Evolutionary conservation across 2,888 invertebrate genomes (phyloP).

Genomic region (Bursaphelenchus okinawaensis): DNA sequence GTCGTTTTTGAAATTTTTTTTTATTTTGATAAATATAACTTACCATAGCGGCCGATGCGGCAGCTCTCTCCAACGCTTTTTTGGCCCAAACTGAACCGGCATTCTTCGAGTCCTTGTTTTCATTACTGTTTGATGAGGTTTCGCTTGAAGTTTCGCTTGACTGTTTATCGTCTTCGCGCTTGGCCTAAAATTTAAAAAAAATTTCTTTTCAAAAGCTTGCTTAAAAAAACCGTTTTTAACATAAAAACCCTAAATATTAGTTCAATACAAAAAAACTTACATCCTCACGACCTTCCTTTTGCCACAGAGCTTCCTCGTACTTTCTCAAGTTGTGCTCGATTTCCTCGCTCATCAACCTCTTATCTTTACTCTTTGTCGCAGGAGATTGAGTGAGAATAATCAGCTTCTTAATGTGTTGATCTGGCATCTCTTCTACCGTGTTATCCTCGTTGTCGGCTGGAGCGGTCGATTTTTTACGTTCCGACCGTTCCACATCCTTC

Average conservation of each 20-base stretch:
- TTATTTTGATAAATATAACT: too few relatives aligned
- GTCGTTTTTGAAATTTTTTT: too few relatives aligned
- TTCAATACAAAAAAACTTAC: background rate
- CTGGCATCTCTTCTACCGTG: conserved; percentile 61
- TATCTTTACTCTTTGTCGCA: conserved; percentile 70
- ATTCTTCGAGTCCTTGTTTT: conserved; percentile 18
- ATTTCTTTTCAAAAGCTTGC: too few relatives aligned
- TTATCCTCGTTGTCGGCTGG: conserved; percentile 11
- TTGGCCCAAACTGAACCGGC: conserved; percentile 48
- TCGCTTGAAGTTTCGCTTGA: conserved; percentile 13
- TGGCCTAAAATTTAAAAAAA: background rate
- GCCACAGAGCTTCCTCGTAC: conserved; percentile 92
- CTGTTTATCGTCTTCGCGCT: background rate
- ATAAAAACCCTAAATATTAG: too few relatives aligned
- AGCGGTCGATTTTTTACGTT: background rate
- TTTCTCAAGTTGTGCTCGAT: conserved; percentile 93
- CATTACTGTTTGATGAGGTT: conserved; percentile 15
- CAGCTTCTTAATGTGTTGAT: conserved; percentile 62
- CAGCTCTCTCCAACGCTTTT: conserved; percentile 56
- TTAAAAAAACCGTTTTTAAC: too few relatives aligned
- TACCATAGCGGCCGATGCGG: conserved; percentile 35
- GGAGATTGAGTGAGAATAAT: conserved; percentile 81
- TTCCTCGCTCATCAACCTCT: conserved; percentile 80
- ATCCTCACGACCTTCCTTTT: conserved; percentile 14
- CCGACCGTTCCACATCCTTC: conserved; percentile 80